A percentile compares a stretch with the other conserved stretches of the same genome.
Conservation (phyloP, 2,113 vertebrate genomes). For the Oophaga pumilio region DNA sequence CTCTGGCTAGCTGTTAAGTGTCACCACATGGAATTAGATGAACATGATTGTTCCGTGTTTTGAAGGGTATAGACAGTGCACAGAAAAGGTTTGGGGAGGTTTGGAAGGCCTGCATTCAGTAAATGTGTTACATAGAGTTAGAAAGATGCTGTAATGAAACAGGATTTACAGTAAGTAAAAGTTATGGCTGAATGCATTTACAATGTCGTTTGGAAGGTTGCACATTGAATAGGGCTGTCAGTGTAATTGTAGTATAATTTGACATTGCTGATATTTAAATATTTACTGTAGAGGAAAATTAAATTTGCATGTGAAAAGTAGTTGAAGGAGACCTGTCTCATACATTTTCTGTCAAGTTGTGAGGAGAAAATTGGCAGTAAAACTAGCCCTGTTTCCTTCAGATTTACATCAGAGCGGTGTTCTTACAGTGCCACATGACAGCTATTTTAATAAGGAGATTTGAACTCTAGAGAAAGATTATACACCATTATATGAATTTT, state of each 20-base stretch:
- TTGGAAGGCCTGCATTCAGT: neutral
- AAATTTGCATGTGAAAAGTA: constrained; percentile 53
- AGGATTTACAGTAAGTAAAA: constrained; percentile 42
- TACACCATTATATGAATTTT: constrained; percentile 25
- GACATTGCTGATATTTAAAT: constrained; percentile 55
- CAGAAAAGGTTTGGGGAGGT: neutral
- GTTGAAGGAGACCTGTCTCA: constrained; percentile 54
- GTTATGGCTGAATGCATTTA: constrained; percentile 49
- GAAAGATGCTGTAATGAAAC: constrained; percentile 27
- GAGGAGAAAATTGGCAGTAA: constrained; percentile 52
- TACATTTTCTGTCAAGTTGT: constrained; percentile 52
- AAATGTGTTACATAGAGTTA: constrained; percentile 23
- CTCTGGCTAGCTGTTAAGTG: constrained; percentile 17
- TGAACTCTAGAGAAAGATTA: constrained; percentile 23
- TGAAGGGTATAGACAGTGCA: neutral
- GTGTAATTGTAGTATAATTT: constrained; percentile 55
- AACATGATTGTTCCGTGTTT: constrained; percentile 1
- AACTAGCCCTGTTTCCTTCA: constrained; percentile 28
- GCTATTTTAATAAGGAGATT: constrained; percentile 35
- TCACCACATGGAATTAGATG: constrained; percentile 22
- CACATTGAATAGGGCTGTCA: constrained; percentile 38
- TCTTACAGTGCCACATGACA: constrained; percentile 44
- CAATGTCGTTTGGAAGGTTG: constrained; percentile 52
- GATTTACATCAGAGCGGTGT: constrained; percentile 30
- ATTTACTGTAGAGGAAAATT: constrained; percentile 46